Conservation (phyloP, 1,140 invertebrate genomes). For the Dryas iulia region DNA sequence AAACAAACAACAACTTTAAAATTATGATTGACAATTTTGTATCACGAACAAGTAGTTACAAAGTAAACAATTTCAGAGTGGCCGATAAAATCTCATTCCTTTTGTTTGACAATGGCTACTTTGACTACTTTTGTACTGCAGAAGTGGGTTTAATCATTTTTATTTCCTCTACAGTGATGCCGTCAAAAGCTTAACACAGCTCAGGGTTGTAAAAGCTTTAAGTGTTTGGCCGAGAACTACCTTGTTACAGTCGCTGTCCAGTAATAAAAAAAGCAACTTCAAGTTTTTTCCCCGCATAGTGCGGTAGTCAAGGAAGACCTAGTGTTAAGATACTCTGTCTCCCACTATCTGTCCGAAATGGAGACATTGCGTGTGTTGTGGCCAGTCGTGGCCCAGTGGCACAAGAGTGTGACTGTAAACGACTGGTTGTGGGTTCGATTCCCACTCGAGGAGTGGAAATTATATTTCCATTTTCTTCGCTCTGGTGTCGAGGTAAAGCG, state of each 20-base stretch:
- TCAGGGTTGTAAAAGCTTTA: neutral
- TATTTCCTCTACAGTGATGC: neutral
- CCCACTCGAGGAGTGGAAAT: too few relatives aligned
- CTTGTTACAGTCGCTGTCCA: neutral
- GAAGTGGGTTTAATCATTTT: neutral
- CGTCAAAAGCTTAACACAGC: neutral
- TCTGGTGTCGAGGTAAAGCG: too few relatives aligned
- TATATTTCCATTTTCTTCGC: too few relatives aligned
- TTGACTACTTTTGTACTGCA: neutral
- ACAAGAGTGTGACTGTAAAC: too few relatives aligned
- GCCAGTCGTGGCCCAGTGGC: too few relatives aligned
- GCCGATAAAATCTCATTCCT: constrained; percentile 7
- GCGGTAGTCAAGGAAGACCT: too few relatives aligned
- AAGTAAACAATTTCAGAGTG: constrained; percentile 8
- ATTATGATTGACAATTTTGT: neutral
- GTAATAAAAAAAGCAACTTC: too few relatives aligned
- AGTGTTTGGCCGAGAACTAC: neutral
- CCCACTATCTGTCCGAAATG: too few relatives aligned
- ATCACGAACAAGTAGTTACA: neutral
- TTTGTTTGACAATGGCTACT: constrained; percentile 15
- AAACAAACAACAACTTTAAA: neutral
- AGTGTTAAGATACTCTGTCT: too few relatives aligned
- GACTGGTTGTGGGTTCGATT: too few relatives aligned
- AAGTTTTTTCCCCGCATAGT: too few relatives aligned
- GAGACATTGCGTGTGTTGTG: too few relatives aligned